A percentile compares a stretch with the other conserved stretches of the same genome.
phyloP scores from a whole-genome alignment of 2,113 vertebrate species.

The Taxidea taxus region DNA sequence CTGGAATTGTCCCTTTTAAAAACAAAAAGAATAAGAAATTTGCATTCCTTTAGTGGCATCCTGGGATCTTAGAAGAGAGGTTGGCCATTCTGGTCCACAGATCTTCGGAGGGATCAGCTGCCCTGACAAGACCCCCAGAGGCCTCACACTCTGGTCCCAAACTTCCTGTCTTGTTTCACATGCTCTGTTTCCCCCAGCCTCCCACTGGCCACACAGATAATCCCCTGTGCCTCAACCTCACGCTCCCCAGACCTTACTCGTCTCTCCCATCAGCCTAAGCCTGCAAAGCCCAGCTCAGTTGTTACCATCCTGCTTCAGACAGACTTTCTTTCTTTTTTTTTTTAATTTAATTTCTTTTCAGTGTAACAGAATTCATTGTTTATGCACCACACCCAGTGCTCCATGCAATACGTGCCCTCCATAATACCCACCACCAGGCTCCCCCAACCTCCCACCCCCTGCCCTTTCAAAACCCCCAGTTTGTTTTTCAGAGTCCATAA shows the following conservation, averaged over 20 bases:
- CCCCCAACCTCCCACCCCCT: too few species aligned
- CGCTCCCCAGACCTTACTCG: not conserved
- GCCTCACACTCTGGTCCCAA: not conserved
- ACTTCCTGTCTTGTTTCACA: not conserved
- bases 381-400: too few species aligned
- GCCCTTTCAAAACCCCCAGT: too few species aligned
- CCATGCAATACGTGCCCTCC: too few species aligned
- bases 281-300: not conserved
- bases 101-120: rapidly evolving
- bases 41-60: not conserved
- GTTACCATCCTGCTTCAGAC: not conserved
- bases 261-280: not conserved
- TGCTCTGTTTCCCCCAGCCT: not conserved
- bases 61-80: not conserved
- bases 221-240: not conserved
- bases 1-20: not conserved
- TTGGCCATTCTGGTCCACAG: not conserved
- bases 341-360: too few species aligned
- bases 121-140: not conserved
- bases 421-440: too few species aligned
- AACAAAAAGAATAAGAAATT: not conserved
- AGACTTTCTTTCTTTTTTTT: not conserved
- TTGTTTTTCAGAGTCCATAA: too few species aligned
- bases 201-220: not conserved
- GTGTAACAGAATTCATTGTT: too few species aligned